A percentile compares a stretch with the other conserved stretches of the same genome.
Evolutionary conservation across 1,140 invertebrate genomes (phyloP).

Genomic region (Steinernema feltiae): DNA sequence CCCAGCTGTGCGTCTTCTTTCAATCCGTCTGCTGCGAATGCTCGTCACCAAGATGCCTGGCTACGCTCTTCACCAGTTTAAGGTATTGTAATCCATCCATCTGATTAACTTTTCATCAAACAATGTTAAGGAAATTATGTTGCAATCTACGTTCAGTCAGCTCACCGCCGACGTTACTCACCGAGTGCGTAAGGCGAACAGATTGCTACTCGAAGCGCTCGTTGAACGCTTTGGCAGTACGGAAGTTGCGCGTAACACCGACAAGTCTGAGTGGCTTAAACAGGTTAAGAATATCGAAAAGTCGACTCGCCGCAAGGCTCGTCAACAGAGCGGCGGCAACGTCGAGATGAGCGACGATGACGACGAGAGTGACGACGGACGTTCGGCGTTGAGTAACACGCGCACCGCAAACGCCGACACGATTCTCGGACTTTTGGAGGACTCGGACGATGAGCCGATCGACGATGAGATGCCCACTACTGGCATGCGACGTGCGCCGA

Average conservation of each 20-base stretch:
- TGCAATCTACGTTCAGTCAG: conserved; percentile 33
- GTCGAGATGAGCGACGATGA: conserved; percentile 22
- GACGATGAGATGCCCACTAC: conserved; percentile 23
- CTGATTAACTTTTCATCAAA: no score
- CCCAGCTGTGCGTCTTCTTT: conserved; percentile 31
- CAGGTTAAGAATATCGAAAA: conserved; percentile 39
- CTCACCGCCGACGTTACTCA: conserved; percentile 29
- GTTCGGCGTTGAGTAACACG: conserved; percentile 19
- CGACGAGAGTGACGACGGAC: conserved; percentile 25
- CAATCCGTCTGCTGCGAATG: conserved; percentile 33
- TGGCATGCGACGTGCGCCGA: neutral
- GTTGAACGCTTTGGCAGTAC: conserved; percentile 33
- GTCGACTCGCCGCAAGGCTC: conserved; percentile 20
- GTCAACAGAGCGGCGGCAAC: conserved; percentile 19
- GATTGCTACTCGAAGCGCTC: conserved; percentile 32
- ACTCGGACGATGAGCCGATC: conserved; percentile 31
- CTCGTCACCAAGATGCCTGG: conserved; percentile 35
- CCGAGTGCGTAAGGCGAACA: conserved; percentile 35
- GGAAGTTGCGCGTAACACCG: conserved; percentile 31
- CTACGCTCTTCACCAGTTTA: conserved; percentile 32
- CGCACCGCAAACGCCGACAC: conserved; percentile 38
- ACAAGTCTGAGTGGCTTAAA: conserved; percentile 32
- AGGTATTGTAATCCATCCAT: no score
- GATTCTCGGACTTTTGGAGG: conserved; percentile 36
- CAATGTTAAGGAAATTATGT: conserved; percentile 21